Evolutionary conservation across 2,888 invertebrate species (phyloP), one percentile per base, ranked within the genome.

Genomic region (Chloroclysta siterata): DNA sequence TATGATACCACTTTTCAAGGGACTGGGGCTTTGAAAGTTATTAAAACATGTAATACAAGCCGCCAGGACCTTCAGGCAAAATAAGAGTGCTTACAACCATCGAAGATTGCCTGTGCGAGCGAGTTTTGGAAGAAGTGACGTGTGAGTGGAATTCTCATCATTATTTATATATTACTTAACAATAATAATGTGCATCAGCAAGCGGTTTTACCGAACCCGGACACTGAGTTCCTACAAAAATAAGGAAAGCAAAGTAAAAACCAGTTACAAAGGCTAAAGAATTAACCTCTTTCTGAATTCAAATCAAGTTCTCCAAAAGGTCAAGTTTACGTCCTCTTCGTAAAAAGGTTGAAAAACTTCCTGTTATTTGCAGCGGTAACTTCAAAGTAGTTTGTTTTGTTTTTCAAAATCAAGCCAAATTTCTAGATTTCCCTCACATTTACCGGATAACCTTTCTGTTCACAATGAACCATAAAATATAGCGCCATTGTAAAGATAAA

Each of bases 391-490:
- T 46, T 46, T 8, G 15, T 17, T 46, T 46, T 46, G 10, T 46
- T 0, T 39, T 39, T 39, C 11, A 8, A 11, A 17, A 46, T 17
- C 10, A 46, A 46, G n/a, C 3, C 17, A 50, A 46, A n/a, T 46
- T 53, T 48, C 15, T 48, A 48, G 33, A 39, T 54, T 58, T 61
- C 50, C 47, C 39, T 33, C 28, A 59, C 36, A 50, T 36, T 22
- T 14, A 28, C 59, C 63, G 64, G 64, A 60, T 68, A 55, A 63
- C 70, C 67, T 68, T 70, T 46, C 66, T 47, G 60, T 54, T 67
- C 66, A 66, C 63, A 67, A 61, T 56, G 39, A 42, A 56, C 63
- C 64, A 63, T 69, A 69, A 29, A 65, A 70, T 65, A 72, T 65
- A 72, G 50, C 63, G 53, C 53, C 60, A 66, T 68, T 65, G 62